Percentiles rank a stretch among this genome's conserved stretches.
Evolutionary conservation across 92 coral and sea anemone species (phyloP).

Genomic region (Umimayanthus kanabou): DNA sequence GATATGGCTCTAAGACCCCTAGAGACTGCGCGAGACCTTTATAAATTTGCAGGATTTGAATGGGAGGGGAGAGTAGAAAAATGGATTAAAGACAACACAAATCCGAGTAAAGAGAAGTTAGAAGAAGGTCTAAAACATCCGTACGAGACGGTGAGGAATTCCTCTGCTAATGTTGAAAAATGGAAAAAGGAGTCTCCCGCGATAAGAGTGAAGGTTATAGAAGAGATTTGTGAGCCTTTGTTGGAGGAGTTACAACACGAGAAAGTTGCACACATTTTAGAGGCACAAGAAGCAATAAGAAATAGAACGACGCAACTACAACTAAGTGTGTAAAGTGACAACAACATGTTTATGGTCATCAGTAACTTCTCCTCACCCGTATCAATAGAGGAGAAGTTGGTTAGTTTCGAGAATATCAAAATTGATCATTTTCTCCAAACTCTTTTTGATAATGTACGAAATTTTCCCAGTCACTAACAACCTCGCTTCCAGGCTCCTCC

Average conservation of each 20-base stretch:
- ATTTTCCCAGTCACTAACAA: too few relatives aligned
- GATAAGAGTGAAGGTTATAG: conserved; percentile 38
- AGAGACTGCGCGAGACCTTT: conserved; percentile 25
- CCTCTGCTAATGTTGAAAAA: conserved; percentile 37
- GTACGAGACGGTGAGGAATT: too few relatives aligned
- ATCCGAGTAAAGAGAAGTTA: neutral
- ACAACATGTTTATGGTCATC: neutral
- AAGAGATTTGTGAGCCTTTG: neutral
- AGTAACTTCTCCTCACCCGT: too few relatives aligned
- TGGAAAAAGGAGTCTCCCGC: conserved; percentile 57
- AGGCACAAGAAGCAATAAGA: neutral
- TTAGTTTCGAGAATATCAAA: too few relatives aligned
- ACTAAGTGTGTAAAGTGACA: neutral
- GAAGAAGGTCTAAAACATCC: too few relatives aligned
- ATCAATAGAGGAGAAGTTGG: too few relatives aligned
- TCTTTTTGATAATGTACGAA: neutral
- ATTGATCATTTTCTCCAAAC: neutral
- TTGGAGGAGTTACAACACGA: conserved; percentile 47
- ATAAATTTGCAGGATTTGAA: conserved; percentile 44
- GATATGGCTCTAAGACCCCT: conserved; percentile 53
- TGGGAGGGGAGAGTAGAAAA: conserved; percentile 41
- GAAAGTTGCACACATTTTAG: conserved; percentile 10
- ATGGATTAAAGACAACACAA: too few relatives aligned
- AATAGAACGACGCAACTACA: neutral
- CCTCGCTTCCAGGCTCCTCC: too few relatives aligned